Evolutionary conservation across 2,888 invertebrate species (phyloP), one percentile per base, ranked within the genome.

Genomic region (Eustalomyia histrio): DNA sequence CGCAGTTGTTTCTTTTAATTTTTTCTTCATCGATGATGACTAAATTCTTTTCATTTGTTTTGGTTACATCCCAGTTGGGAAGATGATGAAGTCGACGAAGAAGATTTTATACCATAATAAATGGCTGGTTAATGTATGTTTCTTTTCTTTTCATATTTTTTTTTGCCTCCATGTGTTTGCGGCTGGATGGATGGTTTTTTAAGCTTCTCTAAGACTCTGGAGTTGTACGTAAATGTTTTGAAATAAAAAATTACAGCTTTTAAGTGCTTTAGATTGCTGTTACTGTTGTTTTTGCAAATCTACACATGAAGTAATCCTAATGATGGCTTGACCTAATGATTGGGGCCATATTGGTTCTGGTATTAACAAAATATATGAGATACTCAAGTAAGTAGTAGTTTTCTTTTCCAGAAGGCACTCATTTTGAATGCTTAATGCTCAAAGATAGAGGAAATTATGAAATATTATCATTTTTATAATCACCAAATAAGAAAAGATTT

Each of bases 171-270:
- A 47, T n/a, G 14, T 47, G 14, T 47, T 14, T 47, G 43, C n/a
- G 43, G 6, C 5, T n/a, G 43, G 2, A n/a, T 47, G 43, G 14
- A 14, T 47, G n/a, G 43, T 39, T 39, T 29, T 39, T 39, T 12
- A 47, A 47, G 43, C 43, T 47, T 47, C n/a, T 47, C n/a, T n/a
- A 47, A 47, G n/a, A 47, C n/a, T 47, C 29, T 29, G 29, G 14
- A 14, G 43, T n/a, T 39, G 29, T 10, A 17, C 53, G 67, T 16
- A 76, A 64, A 80, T 47, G n/a, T 65, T 69, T 73, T 61, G 50
- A 78, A 78, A 81, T 81, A 78, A 81, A 81, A 81, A 81, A 81
- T 81, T 81, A 75, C 78, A 67, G 71, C 78, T 81, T 78, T 81
- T 81, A 78, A 75, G 81, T 78, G 75, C 78, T 81, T 81, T 71